Percentiles rank a stretch among this genome's conserved stretches.
phyloP scores from a whole-genome alignment of 2,797 vertebrate species.

The Falco berigora region DNA sequence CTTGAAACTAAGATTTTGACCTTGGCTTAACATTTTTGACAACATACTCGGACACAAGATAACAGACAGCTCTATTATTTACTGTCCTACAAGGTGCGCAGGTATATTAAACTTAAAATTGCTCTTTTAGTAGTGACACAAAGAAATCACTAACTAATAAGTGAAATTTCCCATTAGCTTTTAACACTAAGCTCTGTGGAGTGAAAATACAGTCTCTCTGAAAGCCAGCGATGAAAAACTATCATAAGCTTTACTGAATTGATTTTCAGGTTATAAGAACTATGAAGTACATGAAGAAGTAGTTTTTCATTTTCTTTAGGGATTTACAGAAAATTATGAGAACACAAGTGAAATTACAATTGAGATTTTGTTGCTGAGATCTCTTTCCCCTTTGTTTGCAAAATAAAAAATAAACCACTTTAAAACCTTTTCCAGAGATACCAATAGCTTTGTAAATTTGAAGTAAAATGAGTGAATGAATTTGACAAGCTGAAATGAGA shows the following conservation, averaged over 20 bases:
- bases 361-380: not conserved
- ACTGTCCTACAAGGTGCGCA: not conserved
- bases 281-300: not conserved
- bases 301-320: not conserved
- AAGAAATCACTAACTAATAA: not conserved
- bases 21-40: not conserved
- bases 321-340: not conserved
- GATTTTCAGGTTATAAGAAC: not conserved
- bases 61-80: not conserved
- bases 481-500: not conserved
- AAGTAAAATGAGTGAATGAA: not conserved
- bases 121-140: not conserved
- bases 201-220: not conserved
- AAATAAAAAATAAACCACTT: not conserved
- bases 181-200: not conserved
- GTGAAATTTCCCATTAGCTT: not conserved
- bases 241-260: not conserved
- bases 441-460: not conserved
- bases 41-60: not conserved
- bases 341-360: not conserved
- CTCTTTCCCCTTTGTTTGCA: not conserved
- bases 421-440: not conserved
- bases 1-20: not conserved
- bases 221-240: not conserved
- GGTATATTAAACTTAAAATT: not conserved